phyloP scores from a whole-genome alignment of 2,888 invertebrate genomes.

The Myopa tessellatipennis region DNA sequence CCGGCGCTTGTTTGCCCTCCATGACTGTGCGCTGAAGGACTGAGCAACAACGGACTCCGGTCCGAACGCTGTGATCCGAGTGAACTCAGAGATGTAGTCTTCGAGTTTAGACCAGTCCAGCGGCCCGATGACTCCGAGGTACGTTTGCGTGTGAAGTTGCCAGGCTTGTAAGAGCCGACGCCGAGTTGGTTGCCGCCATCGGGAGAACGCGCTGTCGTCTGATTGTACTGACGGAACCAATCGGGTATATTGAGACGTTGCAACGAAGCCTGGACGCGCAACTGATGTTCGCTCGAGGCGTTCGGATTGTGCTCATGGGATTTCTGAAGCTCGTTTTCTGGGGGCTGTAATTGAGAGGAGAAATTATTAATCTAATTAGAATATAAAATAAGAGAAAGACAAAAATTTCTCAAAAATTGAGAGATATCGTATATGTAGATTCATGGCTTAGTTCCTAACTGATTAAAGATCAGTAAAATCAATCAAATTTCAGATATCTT shows the following conservation, averaged over 20 bases:
- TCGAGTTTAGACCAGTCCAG: slow-evolving; percentile 79
- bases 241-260: slow-evolving; percentile 95
- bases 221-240: slow-evolving; percentile 80
- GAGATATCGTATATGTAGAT: too few relatives aligned
- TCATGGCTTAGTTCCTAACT: too few relatives aligned
- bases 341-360: slow-evolving; percentile 74
- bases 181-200: slow-evolving; percentile 47
- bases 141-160: slow-evolving; percentile 84
- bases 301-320: slow-evolving; percentile 71
- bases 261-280: slow-evolving; percentile 91
- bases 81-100: slow-evolving; percentile 87
- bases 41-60: slow-evolving; percentile 67
- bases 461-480: too few relatives aligned
- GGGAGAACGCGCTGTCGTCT: slow-evolving; percentile 57
- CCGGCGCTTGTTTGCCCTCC: slow-evolving; percentile 61
- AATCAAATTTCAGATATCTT: too few relatives aligned
- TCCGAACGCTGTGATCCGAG: slow-evolving; percentile 71
- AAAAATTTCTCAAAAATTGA: too few relatives aligned
- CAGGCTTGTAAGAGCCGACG: slow-evolving; percentile 71
- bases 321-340: slow-evolving; percentile 94
- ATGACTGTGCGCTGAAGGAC: slow-evolving; percentile 69
- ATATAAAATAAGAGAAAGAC: too few relatives aligned
- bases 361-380: background rate
- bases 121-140: slow-evolving; percentile 74
- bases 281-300: slow-evolving; percentile 90